Conservation (phyloP, 2,888 invertebrate species). For the Diaperis boleti region DNA sequence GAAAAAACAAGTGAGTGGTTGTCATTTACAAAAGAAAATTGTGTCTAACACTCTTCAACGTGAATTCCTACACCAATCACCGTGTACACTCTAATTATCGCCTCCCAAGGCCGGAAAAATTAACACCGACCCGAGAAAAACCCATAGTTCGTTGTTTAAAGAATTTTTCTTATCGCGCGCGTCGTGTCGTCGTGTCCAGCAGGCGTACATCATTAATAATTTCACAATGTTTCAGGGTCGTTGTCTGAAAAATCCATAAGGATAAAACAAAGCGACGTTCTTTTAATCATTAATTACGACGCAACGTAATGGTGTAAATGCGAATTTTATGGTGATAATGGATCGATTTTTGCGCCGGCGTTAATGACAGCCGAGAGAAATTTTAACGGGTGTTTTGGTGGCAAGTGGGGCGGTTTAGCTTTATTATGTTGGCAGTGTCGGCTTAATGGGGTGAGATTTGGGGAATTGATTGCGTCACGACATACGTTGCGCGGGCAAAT, state of each 20-base stretch:
- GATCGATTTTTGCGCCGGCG: conserved; percentile 20
- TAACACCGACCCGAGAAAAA: not conserved
- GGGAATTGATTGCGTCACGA: not conserved
- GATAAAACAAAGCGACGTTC: conserved; percentile 23
- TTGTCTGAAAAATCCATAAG: conserved; percentile 21
- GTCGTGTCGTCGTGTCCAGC: conserved; percentile 14
- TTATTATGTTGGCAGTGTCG: conserved; percentile 1
- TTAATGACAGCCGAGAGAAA: not conserved
- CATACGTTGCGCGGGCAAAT: too few species aligned
- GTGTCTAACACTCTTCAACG: too few species aligned
- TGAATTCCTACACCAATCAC: too few species aligned
- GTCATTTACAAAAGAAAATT: too few species aligned
- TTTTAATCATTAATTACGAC: conserved; percentile 34
- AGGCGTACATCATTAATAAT: conserved; percentile 31
- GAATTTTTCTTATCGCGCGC: conserved; percentile 10
- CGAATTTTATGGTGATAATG: conserved; percentile 18
- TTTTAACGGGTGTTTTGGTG: conserved; percentile 16
- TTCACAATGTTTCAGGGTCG: conserved; percentile 13
- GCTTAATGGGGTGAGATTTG: conserved; percentile 1
- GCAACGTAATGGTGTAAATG: conserved; percentile 28
- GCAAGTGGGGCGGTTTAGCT: conserved; percentile 8
- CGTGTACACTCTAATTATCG: not conserved
- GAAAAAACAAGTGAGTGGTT: too few species aligned
- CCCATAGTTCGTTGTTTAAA: conserved; percentile 1
- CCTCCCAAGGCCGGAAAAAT: not conserved